Evolutionary conservation across 2,888 invertebrate species (phyloP), one percentile per base, ranked within the genome.

Genomic region (Tanypteryx hageni): DNA sequence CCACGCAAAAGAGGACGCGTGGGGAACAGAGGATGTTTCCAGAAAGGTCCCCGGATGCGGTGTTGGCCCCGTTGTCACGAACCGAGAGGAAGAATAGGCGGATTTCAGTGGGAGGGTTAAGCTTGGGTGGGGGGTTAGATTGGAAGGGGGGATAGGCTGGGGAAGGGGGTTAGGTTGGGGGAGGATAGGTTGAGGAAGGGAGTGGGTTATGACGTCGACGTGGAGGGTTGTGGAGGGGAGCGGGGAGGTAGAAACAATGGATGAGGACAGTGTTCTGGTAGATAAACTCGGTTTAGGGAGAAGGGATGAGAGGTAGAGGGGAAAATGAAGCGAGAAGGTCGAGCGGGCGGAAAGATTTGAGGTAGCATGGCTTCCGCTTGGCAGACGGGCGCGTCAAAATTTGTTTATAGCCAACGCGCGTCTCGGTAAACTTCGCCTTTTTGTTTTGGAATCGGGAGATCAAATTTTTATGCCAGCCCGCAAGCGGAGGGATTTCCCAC

Each of bases 31-130:
- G 27, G 76, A 76, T 76, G 76, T 76, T 76, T 76, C 22, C 27
- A 22, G 27, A 76, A 76, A 27, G 76, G 76, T 44, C 44, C 76
- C 76, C 76, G 76, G 76, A 76, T 76, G 76, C 27, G 76, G 27
- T 27, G 76, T 76, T 76, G 13, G 76, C 22, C 11, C 76, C 76
- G 76, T 27, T 76, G 76, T 76, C 76, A 22, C 22, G 76, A 22
- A 13, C 76, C 18, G 61, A 13, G 61, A 61, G 18, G 61, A 18
- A 44, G 44, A 44, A 44, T 44, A 44, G 44, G 44, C 3, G 44
- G 44, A 44, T 44, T 44, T 44, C 1, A 3, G 44, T 5, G 44
- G 44, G 44, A 5, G 44, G 44, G 44, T 44, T 44, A 5, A 5
- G 44, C 5, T 44, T 3, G 44, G 44, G 44, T 44, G 44, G 44